Percentiles rank a stretch among this genome's conserved stretches.
phyloP scores from a whole-genome alignment of 2,888 invertebrate species.

The Zaprionus lineosus region DNA sequence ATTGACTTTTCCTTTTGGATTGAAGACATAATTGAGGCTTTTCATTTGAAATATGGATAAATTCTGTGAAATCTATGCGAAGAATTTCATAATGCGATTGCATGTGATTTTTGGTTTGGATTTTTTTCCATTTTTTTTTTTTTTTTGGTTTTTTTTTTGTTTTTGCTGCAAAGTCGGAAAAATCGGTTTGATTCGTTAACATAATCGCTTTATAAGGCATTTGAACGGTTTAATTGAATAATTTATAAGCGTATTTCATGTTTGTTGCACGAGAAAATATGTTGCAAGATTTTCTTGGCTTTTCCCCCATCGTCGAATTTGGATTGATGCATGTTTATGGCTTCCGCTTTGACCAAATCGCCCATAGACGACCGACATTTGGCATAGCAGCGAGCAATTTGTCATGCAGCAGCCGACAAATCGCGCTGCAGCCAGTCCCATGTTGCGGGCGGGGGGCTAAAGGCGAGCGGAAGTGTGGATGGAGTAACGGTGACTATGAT shows the following conservation, averaged over 20 bases:
- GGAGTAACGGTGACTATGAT: too few relatives aligned
- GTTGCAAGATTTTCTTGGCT: conserved; percentile 12
- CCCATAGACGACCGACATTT: conserved; percentile 14
- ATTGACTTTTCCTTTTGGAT: too few relatives aligned
- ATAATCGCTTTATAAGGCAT: background rate
- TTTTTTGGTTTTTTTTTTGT: conserved; percentile 15
- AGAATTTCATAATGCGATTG: too few relatives aligned
- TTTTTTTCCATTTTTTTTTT: too few relatives aligned
- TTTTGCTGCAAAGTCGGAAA: conserved; percentile 30
- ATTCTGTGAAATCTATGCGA: too few relatives aligned
- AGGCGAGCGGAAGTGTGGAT: background rate
- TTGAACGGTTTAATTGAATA: conserved; percentile 8
- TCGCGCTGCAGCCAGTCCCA: too few relatives aligned
- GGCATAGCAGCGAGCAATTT: conserved; percentile 41
- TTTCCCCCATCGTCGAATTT: background rate
- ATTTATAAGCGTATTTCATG: conserved; percentile 1
- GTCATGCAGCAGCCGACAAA: conserved; percentile 33
- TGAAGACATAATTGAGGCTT: too few relatives aligned
- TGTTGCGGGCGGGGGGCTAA: too few relatives aligned
- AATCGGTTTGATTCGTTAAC: conserved; percentile 1
- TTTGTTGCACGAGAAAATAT: background rate
- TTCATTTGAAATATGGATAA: too few relatives aligned
- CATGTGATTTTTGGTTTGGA: too few relatives aligned
- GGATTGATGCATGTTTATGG: conserved; percentile 34
- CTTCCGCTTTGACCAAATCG: conserved; percentile 25